These are phyloP conservation scores for Bos indicus DNA, from an alignment of 2,113 vertebrate species.

Conservation along the genomic window DNA sequence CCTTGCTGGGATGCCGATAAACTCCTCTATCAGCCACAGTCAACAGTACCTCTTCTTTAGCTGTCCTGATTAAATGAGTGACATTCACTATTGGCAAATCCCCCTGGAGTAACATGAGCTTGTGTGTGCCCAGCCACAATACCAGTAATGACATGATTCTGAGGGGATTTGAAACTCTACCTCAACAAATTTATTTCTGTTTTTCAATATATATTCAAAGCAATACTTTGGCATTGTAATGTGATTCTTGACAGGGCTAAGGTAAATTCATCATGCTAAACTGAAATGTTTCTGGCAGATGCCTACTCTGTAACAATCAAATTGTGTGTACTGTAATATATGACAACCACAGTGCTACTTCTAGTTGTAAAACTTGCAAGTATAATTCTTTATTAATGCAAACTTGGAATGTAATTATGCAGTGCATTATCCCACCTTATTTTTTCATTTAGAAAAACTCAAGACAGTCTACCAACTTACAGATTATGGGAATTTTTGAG, in stretches of 20 bases:
- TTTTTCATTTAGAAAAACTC: slow-evolving; percentile 42
- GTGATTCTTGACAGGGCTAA: slow-evolving; percentile 91
- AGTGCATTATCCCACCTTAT: slow-evolving; percentile 11
- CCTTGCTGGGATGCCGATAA: slow-evolving; percentile 64
- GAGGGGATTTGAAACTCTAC: slow-evolving; percentile 75
- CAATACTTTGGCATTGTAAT: slow-evolving; percentile 85
- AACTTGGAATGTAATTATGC: slow-evolving; percentile 52
- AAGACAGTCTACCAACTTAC: not conserved
- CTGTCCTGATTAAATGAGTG: slow-evolving; percentile 68
- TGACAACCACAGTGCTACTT: slow-evolving; percentile 70
- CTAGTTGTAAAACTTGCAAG: slow-evolving; percentile 68
- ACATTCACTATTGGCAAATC: slow-evolving; percentile 66
- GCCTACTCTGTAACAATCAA: slow-evolving; percentile 92
- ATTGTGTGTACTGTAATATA: slow-evolving; percentile 85
- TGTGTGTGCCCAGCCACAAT: slow-evolving; percentile 34
- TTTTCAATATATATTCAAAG: slow-evolving; percentile 84
- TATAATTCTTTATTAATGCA: slow-evolving; percentile 75
- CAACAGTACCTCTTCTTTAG: slow-evolving; percentile 69
- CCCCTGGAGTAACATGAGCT: slow-evolving; percentile 55
- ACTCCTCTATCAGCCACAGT: slow-evolving; percentile 55
- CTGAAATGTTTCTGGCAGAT: slow-evolving; percentile 95
- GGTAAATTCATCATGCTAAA: slow-evolving; percentile 93
- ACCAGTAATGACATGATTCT: slow-evolving; percentile 77
- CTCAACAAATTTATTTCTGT: slow-evolving; percentile 77
- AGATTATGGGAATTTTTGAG: slow-evolving; percentile 19